These are phyloP conservation scores for Echinometra lucunter DNA, from an alignment of 53 echinoderm and acorn worm species.

Conservation along the genomic window DNA sequence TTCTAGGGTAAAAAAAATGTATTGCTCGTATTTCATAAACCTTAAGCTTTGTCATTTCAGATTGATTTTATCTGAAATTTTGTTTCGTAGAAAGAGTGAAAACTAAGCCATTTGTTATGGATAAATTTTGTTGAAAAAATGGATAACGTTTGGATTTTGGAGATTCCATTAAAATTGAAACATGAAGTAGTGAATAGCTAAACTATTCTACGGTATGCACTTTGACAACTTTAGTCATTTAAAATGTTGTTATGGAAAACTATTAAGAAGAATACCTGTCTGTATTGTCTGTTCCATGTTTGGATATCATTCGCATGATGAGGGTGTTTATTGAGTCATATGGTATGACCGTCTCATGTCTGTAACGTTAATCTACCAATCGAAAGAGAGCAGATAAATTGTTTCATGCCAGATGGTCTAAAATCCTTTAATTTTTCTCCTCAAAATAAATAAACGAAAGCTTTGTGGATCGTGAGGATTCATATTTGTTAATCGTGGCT, in stretches of 20 bases:
- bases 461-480: background rate
- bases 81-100: background rate
- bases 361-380: background rate
- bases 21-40: no score
- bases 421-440: background rate
- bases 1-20: no score
- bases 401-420: background rate
- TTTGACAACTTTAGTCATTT: background rate
- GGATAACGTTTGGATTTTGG: background rate
- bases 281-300: background rate
- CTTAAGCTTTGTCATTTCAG: no score
- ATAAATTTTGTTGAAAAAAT: background rate
- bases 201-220: background rate
- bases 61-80: no score
- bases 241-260: background rate
- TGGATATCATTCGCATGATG: background rate
- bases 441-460: background rate
- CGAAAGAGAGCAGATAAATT: background rate
- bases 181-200: background rate
- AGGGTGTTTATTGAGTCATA: background rate
- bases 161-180: background rate
- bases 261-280: background rate
- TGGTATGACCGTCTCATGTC: background rate
- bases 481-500: background rate
- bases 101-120: background rate